Percentiles rank a stretch among this genome's conserved stretches.
Evolutionary conservation across 2,797 vertebrate genomes (phyloP).

Genomic region (Iguana delicatissima): DNA sequence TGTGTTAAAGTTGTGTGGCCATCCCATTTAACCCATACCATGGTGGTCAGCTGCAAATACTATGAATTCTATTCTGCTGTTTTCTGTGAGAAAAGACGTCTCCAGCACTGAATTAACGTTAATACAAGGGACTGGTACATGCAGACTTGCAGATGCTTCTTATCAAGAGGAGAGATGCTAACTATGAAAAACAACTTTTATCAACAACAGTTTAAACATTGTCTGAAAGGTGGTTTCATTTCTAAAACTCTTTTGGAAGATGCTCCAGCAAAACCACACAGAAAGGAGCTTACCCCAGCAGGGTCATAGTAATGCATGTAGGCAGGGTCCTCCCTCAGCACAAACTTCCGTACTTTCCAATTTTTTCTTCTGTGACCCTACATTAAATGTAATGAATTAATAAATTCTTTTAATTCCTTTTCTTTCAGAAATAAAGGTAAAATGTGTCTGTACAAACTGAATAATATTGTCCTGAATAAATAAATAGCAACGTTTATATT

Average conservation of each 20-base stretch:
- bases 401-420: not conserved
- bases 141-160: not conserved
- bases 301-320: constrained; percentile 97
- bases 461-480: not conserved
- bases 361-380: constrained; percentile 96
- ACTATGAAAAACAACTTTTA: not conserved
- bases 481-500: not conserved
- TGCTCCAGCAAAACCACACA: not conserved
- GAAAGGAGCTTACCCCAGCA: constrained; percentile 83
- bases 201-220: not conserved
- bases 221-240: not conserved
- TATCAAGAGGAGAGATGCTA: not conserved
- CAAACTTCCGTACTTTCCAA: constrained; percentile 98
- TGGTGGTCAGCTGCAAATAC: not conserved
- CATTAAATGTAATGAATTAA: constrained; percentile 32
- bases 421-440: not conserved
- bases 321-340: constrained; percentile 93
- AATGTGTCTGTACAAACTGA: not conserved
- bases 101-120: not conserved
- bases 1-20: no score
- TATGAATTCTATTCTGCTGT: not conserved
- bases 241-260: not conserved
- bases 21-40: no score
- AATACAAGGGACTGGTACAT: not conserved
- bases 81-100: not conserved